Conservation (phyloP, 2,797 vertebrate species). For the Chaenodraco wilsoni region DNA sequence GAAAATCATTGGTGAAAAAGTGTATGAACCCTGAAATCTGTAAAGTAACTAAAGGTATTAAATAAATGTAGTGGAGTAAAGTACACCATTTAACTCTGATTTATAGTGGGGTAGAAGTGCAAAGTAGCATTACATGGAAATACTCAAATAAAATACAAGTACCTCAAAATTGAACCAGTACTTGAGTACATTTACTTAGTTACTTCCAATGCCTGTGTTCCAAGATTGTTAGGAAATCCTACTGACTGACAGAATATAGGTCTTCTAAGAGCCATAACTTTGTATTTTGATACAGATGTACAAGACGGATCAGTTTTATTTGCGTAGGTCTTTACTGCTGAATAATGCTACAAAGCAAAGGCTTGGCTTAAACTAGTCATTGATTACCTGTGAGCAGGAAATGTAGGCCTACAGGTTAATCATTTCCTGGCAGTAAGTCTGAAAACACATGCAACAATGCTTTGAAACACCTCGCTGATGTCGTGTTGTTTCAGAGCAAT, state of each 20-base stretch:
- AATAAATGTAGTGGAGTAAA: too few species aligned
- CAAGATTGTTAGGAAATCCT: too few species aligned
- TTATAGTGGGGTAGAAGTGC: too few species aligned
- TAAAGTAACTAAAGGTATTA: too few species aligned
- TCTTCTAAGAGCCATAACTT: background rate
- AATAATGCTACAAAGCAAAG: background rate
- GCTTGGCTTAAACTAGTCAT: slow-evolving; percentile 56
- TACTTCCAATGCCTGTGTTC: background rate
- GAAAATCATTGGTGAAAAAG: too few species aligned
- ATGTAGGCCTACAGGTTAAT: slow-evolving; percentile 71
- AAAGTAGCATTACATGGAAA: too few species aligned
- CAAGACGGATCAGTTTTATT: background rate
- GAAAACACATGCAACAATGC: background rate
- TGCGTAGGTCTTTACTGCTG: background rate
- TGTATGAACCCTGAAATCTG: too few species aligned
- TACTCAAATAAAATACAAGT: background rate
- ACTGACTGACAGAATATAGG: background rate
- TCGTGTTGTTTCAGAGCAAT: background rate
- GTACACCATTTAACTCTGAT: too few species aligned
- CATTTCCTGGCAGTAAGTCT: slow-evolving; percentile 31
- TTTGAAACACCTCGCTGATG: background rate
- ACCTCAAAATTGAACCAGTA: background rate
- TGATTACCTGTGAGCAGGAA: slow-evolving; percentile 70
- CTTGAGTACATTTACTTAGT: background rate
- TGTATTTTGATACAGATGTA: background rate